Evolutionary conservation across 1,140 invertebrate species (phyloP), one percentile per base, ranked within the genome.

Genomic region (Macrobrachium rosenbergii): DNA sequence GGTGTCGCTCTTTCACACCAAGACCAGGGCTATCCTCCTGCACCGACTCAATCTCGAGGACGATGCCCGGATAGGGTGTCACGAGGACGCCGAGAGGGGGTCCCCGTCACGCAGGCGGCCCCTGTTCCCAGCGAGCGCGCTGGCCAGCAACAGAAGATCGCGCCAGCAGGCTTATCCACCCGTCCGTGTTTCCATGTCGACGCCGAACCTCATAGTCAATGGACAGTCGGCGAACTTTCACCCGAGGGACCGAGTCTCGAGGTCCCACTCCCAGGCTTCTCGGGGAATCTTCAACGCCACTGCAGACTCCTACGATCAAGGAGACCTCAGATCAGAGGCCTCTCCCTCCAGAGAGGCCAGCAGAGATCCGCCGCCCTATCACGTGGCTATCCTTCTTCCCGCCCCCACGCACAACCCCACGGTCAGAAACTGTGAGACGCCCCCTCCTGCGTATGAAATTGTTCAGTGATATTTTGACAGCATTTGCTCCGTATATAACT

Each of bases 1-100:
- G 0, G 89, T 89, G 58, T 89, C 89, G 11, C 79, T 89, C 78
- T 89, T 89, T 58, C 89, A 89, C 87, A 85, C 89, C 16, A 89
- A 89, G 83, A 89, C 89, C 11, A 78, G 89, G 28, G 86, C 87
- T 62, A 88, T 89, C 60, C 80, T 89, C 23, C 89, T 89, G 23
- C 89, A 89, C 23, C 76, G 89, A 23, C 84, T 89, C 52, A 87
- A 89, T 67, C 83, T 89, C 16, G 89, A 89, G 72, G 89, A 89
- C 80, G 86, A 89, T 17, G 83, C 83, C 14, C 84, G 86, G 21
- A 37, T 37, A 37, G 64, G 79, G 2, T 89, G 79, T 67, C 64
- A 76, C 21, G 16, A 73, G 10, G 82, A 87, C 23, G 69, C 82
- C 5, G 77, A 75, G 17, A 72, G 82, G 14, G 63, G 58, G 5